These are phyloP conservation scores for Propithecus deckenii DNA, from an alignment of 2,797 vertebrate species.

Conservation along the genomic window DNA sequence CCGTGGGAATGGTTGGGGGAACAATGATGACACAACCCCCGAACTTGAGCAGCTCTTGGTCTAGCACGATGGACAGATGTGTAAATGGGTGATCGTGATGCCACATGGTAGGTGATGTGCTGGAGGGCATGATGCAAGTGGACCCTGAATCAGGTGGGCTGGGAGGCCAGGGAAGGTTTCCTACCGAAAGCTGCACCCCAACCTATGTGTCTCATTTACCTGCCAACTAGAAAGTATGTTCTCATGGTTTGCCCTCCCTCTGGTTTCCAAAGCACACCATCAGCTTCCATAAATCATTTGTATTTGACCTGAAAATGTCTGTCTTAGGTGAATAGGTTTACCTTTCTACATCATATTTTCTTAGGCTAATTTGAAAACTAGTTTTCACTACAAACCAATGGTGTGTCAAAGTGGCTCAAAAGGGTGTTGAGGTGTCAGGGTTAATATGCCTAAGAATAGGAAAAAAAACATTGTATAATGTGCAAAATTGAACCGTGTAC, in stretches of 20 bases:
- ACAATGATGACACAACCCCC: background rate
- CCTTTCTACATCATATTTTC: constrained; percentile 12
- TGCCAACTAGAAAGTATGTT: background rate
- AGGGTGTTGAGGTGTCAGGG: background rate
- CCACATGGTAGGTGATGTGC: background rate
- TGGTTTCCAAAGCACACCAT: background rate
- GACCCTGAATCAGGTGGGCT: background rate
- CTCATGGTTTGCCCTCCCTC: background rate
- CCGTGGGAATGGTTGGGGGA: background rate
- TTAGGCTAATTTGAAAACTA: constrained; percentile 37
- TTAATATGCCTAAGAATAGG: background rate
- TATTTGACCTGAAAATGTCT: background rate
- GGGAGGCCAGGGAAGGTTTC: background rate
- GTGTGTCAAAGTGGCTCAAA: background rate
- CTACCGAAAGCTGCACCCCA: background rate
- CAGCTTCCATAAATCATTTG: background rate
- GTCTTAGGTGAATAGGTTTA: background rate
- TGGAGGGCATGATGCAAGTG: background rate
- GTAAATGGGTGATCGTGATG: background rate
- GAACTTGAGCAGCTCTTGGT: background rate
- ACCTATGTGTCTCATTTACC: background rate
- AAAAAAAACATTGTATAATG: background rate
- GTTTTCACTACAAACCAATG: background rate
- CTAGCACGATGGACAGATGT: background rate
- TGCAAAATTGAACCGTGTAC: background rate